Conservation (phyloP, 2,797 vertebrate genomes). For the Neosilurus mollespiculum region DNA sequence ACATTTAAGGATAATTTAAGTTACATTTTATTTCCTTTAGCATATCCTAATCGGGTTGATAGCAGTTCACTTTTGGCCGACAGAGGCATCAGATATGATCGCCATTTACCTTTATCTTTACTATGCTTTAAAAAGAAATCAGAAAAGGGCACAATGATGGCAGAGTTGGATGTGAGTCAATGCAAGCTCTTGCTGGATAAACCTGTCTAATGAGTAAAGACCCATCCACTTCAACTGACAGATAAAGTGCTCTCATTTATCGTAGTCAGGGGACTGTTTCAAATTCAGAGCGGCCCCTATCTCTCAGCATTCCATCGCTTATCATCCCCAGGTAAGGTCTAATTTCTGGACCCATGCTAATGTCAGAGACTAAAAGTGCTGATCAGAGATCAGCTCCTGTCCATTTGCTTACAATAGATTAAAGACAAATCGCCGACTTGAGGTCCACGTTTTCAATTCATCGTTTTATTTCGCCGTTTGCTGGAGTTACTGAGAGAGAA, state of each 20-base stretch:
- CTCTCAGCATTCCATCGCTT: not conserved
- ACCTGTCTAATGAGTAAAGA: constrained; percentile 49
- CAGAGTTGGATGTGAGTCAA: not conserved
- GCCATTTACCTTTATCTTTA: not conserved
- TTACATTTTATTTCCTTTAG: not conserved
- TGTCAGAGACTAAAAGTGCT: constrained; percentile 5
- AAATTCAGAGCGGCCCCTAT: constrained; percentile 16
- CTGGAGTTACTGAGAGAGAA: constrained; percentile 15
- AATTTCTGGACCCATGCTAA: constrained; percentile 16
- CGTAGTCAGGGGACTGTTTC: constrained; percentile 35
- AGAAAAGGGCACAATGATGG: not conserved
- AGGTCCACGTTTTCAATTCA: not conserved
- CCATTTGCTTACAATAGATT: constrained; percentile 7
- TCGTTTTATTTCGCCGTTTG: not conserved
- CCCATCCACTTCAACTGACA: constrained; percentile 37
- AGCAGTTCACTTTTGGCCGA: not conserved
- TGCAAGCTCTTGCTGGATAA: constrained; percentile 16
- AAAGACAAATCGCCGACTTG: not conserved
- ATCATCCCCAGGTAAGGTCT: constrained; percentile 20
- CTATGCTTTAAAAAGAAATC: not conserved
- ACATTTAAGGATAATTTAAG: not conserved
- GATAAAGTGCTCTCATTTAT: constrained; percentile 51
- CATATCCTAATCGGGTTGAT: not conserved
- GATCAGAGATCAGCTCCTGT: constrained; percentile 13
- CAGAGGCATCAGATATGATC: constrained; percentile 18